These are phyloP conservation scores for Chaunax sp. DNA, from an alignment of 2,797 vertebrate species.

Conservation along the genomic window DNA sequence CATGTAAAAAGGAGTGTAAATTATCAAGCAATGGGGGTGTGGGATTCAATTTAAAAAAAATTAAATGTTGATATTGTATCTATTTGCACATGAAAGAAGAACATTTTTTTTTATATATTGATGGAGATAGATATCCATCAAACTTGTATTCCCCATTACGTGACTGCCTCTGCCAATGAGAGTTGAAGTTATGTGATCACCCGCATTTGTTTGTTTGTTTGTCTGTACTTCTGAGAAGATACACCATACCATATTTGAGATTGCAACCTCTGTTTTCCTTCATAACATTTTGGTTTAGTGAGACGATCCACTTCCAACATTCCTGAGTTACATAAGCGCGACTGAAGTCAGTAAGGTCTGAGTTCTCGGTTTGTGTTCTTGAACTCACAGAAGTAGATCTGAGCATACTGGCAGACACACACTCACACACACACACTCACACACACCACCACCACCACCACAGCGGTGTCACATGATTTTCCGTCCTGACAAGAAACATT, in stretches of 20 bases:
- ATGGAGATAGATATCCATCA: no score
- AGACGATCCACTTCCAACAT: constrained; percentile 61
- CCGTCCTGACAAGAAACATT: constrained; percentile 42
- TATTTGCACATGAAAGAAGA: no score
- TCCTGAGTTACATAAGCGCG: constrained; percentile 71
- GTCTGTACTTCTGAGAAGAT: neutral
- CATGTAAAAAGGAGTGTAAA: no score
- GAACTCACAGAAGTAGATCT: constrained; percentile 65
- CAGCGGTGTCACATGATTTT: constrained; percentile 57
- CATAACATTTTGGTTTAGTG: constrained; percentile 35
- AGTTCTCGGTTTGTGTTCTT: constrained; percentile 67
- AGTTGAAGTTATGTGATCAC: no score
- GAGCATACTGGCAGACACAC: constrained; percentile 45
- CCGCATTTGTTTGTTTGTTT: constrained; percentile 1
- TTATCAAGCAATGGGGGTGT: neutral
- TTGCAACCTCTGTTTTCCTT: constrained; percentile 39
- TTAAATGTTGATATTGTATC: no score
- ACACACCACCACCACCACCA: constrained; percentile 28
- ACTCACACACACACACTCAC: constrained; percentile 2
- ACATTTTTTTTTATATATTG: no score
- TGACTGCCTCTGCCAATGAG: no score
- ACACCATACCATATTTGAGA: constrained; percentile 10
- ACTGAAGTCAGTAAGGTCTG: constrained; percentile 61
- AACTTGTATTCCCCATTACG: no score
- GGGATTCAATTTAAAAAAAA: no score